Base-by-base conservation (phyloP, 2,797 vertebrate genomes). In the Lepilemur septentrionalis region DNA sequence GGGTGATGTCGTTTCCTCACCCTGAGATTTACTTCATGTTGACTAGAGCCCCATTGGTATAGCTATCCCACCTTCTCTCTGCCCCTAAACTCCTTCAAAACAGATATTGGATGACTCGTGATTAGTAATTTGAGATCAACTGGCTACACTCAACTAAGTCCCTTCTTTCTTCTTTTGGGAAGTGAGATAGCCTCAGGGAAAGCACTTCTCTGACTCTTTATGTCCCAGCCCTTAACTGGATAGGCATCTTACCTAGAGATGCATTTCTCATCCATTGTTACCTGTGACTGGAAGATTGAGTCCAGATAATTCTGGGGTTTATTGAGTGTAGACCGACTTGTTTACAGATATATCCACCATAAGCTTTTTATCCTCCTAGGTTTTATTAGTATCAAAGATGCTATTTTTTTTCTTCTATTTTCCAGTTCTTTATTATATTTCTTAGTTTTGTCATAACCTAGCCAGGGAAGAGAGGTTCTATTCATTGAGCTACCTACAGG, bases 1-100 rank as follows among this genome's bases (percentile, higher is more conserved):
- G 5, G 13, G 1, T 5, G 14, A 90, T 41, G 3, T 0, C 7
- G 2, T 82, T 80, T 82, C 9, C 25, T 1, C 48, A 55, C 0
- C 3, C 7, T 67, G 72, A 88, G 28, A 43, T 46, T 50, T n/a
- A 5, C 23, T 83, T 48, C 22, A 7, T 3, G 5, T 57, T 23
- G 7, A 46, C 14, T 23, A 80, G 12, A 88, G 15, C 3, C 20
- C 61, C 23, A 28, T 30, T 10, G 7, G 1, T 13, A 6, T 22
- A 46, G 7, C 1, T 32, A 4, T 32, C 1, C 5, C 63, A 69
- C 9, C 8, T 70, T 79, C 50, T 83, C 15, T 72, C 15, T 89
- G 20, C 0, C 0, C 14, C 75, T 41, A 2, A 30, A 67, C 7
- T 46, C 52, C 25, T 79, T 72, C 35, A 38, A 23, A 52, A 59